A percentile compares a stretch with the other conserved stretches of the same genome.
Evolutionary conservation across 2,888 invertebrate genomes (phyloP).

Genomic region (Deilephila porcellus): DNA sequence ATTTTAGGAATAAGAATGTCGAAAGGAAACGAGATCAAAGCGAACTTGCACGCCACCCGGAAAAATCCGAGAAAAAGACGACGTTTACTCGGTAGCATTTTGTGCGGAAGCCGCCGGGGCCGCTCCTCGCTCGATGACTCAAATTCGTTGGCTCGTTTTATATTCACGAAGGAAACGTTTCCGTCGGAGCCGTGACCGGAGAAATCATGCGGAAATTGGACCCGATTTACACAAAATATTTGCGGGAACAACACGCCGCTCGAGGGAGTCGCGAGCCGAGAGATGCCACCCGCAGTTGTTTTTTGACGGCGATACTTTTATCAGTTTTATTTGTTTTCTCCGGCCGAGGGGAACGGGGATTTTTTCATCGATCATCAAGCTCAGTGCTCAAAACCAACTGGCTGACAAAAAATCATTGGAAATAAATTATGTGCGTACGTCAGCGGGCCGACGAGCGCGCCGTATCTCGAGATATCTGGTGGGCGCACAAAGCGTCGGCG

Average conservation of each 20-base stretch:
- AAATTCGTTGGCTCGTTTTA: conserved; percentile 49
- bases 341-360: conserved; percentile 48
- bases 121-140: conserved; percentile 32
- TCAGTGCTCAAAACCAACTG: conserved; percentile 64
- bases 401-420: conserved; percentile 63
- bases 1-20: background rate
- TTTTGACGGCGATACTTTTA: conserved; percentile 41
- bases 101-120: conserved; percentile 9
- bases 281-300: conserved; percentile 28
- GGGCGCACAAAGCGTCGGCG: conserved; percentile 62
- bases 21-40: conserved; percentile 4
- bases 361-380: conserved; percentile 58
- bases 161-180: conserved; percentile 66
- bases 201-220: conserved; percentile 64
- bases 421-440: conserved; percentile 69
- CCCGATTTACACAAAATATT: conserved; percentile 69
- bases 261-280: background rate
- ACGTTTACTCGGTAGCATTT: no score
- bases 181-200: conserved; percentile 42
- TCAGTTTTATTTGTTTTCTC: conserved; percentile 51
- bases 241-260: conserved; percentile 51
- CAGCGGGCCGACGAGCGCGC: conserved; percentile 51
- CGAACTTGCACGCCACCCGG: background rate
- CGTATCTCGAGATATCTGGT: conserved; percentile 54
- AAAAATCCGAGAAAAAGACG: background rate